phyloP scores from a whole-genome alignment of 2,113 vertebrate species.

The Microcebus griseorufus region DNA sequence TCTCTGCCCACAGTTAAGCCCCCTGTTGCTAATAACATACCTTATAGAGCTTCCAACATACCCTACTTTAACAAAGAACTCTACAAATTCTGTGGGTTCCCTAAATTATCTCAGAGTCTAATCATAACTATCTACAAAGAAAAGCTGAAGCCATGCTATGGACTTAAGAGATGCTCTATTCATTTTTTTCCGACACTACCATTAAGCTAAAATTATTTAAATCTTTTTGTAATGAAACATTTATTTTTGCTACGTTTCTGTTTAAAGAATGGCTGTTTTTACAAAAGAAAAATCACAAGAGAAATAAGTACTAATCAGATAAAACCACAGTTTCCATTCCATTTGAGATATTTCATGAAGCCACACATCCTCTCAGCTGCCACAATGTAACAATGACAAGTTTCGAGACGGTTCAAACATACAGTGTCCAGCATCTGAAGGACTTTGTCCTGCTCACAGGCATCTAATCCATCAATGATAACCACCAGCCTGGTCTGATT shows the following conservation, averaged over 20 bases:
- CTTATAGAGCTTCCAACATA: too few species aligned
- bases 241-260: not conserved
- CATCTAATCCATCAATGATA: conserved; percentile 97
- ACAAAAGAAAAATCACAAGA: not conserved
- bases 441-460: conserved; percentile 98
- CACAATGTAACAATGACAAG: not conserved
- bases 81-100: not conserved
- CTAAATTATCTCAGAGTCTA: not conserved
- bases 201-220: not conserved
- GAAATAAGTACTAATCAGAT: not conserved
- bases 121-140: not conserved
- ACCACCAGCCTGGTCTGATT: conserved; percentile 98
- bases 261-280: not conserved
- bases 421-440: conserved; percentile 99
- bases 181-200: not conserved
- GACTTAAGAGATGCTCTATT: not conserved
- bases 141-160: not conserved
- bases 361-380: not conserved
- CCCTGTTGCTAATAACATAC: fast-evolving
- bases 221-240: not conserved
- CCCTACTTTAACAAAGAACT: not conserved
- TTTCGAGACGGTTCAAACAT: conserved; percentile 55
- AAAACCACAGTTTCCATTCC: not conserved
- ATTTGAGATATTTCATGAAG: not conserved
- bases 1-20: not conserved